Conservation (phyloP, 2,888 invertebrate genomes). For the Anarsia innoxiella region DNA sequence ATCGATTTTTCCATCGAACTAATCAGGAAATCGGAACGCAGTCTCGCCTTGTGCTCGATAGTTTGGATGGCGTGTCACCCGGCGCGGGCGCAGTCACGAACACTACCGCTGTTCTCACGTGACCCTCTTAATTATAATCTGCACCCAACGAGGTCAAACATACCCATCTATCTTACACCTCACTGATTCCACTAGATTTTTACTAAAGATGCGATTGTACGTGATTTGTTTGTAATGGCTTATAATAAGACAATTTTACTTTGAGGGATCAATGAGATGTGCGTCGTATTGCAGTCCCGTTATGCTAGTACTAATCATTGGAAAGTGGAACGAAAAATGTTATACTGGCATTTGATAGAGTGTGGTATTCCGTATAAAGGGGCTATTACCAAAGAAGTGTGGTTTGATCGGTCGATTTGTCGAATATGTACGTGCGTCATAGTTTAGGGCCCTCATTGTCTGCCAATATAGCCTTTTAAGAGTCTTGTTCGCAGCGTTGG, state of each 20-base stretch:
- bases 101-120: conserved; percentile 49
- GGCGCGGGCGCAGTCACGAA: conserved; percentile 58
- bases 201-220: too few relatives aligned
- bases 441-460: conserved; percentile 10
- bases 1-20: conserved; percentile 24
- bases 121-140: conserved; percentile 61
- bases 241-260: too few relatives aligned
- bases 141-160: conserved; percentile 41
- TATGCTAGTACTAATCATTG: too few relatives aligned
- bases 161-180: conserved; percentile 19
- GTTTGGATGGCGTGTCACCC: conserved; percentile 59
- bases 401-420: conserved; percentile 10
- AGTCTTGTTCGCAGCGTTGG: conserved; percentile 12
- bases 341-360: conserved; percentile 4
- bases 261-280: too few relatives aligned
- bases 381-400: conserved; percentile 8
- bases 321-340: conserved; percentile 5
- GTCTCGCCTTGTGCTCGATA: conserved; percentile 62
- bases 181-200: neutral
- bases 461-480: conserved; percentile 12
- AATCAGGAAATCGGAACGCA: conserved; percentile 54
- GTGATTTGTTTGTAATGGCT: too few relatives aligned
- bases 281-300: too few relatives aligned
- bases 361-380: conserved; percentile 2
- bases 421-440: conserved; percentile 8